Evolutionary conservation across 1,140 invertebrate genomes (phyloP).

Genomic region (Drosophila rhopaloa): DNA sequence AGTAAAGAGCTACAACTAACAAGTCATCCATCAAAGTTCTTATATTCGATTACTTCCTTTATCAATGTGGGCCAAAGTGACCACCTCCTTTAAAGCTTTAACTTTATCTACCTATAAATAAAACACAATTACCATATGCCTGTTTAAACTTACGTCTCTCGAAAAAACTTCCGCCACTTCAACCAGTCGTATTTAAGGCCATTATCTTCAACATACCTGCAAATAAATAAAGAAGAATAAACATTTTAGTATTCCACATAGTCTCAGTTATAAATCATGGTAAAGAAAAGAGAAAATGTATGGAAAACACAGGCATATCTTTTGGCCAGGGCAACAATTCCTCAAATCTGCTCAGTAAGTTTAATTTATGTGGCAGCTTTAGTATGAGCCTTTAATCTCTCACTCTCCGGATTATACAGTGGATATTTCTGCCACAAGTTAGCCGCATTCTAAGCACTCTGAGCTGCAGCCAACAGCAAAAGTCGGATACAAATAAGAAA

Average conservation of each 20-base stretch:
- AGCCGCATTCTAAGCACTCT: slow-evolving; percentile 34
- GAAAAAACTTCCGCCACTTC: slow-evolving; percentile 8
- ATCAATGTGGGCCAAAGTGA: slow-evolving; percentile 6
- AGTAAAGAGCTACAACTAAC: no score
- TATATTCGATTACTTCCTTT: slow-evolving; percentile 10
- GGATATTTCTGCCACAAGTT: slow-evolving; percentile 35
- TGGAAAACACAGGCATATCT: slow-evolving; percentile 5
- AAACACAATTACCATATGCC: slow-evolving; percentile 8
- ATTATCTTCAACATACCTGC: slow-evolving; percentile 38
- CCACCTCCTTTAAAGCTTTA: background rate
- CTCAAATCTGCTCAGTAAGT: slow-evolving; percentile 8
- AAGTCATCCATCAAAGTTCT: slow-evolving; percentile 31
- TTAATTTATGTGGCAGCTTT: slow-evolving; percentile 48
- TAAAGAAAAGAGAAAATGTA: background rate
- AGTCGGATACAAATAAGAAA: slow-evolving; percentile 21
- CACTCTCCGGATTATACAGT: slow-evolving; percentile 17
- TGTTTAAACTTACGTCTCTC: slow-evolving; percentile 4
- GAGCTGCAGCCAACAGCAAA: slow-evolving; percentile 20
- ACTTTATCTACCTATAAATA: slow-evolving; percentile 8
- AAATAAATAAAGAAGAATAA: slow-evolving; percentile 29
- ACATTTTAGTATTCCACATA: slow-evolving; percentile 24
- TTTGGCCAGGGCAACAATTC: background rate
- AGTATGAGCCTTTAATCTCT: slow-evolving; percentile 31
- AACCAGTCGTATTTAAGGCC: slow-evolving; percentile 2
- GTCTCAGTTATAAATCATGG: slow-evolving; percentile 31